Evolutionary conservation across 2,797 vertebrate genomes (phyloP).

Genomic region (Galagoides demidoff): DNA sequence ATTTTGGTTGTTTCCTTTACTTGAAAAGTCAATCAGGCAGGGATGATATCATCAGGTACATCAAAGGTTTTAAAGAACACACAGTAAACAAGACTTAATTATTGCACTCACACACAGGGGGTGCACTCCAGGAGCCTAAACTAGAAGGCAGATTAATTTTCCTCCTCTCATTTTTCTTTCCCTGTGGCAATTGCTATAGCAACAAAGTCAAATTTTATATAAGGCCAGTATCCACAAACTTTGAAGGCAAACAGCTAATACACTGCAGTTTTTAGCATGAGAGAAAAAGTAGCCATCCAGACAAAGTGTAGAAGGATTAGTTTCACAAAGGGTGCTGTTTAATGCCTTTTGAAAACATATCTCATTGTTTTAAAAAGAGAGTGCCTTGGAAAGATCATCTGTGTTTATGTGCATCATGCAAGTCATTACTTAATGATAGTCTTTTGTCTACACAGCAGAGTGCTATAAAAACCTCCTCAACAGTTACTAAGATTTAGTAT

Average conservation of each 20-base stretch:
- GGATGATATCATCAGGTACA: slow-evolving; percentile 81
- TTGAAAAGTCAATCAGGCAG: slow-evolving; percentile 80
- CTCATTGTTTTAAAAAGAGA: slow-evolving; percentile 53
- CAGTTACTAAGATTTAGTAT: slow-evolving; percentile 21
- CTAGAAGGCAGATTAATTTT: slow-evolving; percentile 82
- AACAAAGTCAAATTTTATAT: slow-evolving; percentile 79
- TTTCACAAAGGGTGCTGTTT: slow-evolving; percentile 4
- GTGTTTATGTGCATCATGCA: slow-evolving; percentile 7
- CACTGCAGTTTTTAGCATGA: slow-evolving; percentile 6
- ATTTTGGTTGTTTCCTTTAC: slow-evolving; percentile 79
- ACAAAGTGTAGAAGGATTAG: background rate
- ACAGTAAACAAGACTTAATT: slow-evolving; percentile 85
- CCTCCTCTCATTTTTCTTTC: slow-evolving; percentile 77
- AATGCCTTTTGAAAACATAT: background rate
- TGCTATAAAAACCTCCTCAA: background rate
- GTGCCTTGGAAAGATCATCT: slow-evolving; percentile 31
- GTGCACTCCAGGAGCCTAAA: slow-evolving; percentile 81
- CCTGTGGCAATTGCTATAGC: slow-evolving; percentile 82
- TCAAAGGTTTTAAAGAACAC: slow-evolving; percentile 77
- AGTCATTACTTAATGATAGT: background rate
- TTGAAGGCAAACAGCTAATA: slow-evolving; percentile 73
- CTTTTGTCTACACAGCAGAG: slow-evolving; percentile 28
- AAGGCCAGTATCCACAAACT: slow-evolving; percentile 66
- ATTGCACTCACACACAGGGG: slow-evolving; percentile 77
- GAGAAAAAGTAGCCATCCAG: slow-evolving; percentile 28